Percentiles rank a stretch among this genome's conserved stretches.
Conservation (phyloP, 2,888 invertebrate species). For the Agonum fuliginosum region DNA sequence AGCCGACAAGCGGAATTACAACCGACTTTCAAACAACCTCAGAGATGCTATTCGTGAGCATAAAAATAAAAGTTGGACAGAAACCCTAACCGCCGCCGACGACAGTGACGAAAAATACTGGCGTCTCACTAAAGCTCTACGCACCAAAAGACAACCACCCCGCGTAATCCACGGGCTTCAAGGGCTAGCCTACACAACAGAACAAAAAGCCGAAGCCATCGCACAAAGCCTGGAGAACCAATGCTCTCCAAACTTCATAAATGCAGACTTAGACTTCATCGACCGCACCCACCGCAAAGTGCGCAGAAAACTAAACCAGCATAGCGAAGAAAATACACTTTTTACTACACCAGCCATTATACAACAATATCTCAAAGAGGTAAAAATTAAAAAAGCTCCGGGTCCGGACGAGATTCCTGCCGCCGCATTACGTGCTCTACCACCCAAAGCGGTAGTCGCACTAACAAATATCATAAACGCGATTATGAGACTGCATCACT, state of each 20-base stretch:
- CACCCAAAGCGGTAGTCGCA: neutral
- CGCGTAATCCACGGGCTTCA: neutral
- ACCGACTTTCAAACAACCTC: neutral
- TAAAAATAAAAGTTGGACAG: neutral
- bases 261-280: constrained; percentile 17
- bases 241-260: neutral
- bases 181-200: neutral
- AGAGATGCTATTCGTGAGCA: neutral
- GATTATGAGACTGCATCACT: too few species aligned
- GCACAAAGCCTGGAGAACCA: neutral
- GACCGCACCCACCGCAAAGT: neutral
- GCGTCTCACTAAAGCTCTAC: neutral
- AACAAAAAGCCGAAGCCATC: neutral
- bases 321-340: too few species aligned
- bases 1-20: neutral
- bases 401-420: neutral
- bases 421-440: neutral
- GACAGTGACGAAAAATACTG: neutral
- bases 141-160: neutral
- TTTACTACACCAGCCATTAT: too few species aligned
- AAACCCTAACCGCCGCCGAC: neutral
- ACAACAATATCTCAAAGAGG: too few species aligned
- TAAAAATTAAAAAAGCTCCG: too few species aligned
- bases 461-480: constrained; percentile 24
- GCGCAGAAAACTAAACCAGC: too few species aligned